phyloP scores from a whole-genome alignment of 2,888 invertebrate species.

The Folsomia manolachei region DNA sequence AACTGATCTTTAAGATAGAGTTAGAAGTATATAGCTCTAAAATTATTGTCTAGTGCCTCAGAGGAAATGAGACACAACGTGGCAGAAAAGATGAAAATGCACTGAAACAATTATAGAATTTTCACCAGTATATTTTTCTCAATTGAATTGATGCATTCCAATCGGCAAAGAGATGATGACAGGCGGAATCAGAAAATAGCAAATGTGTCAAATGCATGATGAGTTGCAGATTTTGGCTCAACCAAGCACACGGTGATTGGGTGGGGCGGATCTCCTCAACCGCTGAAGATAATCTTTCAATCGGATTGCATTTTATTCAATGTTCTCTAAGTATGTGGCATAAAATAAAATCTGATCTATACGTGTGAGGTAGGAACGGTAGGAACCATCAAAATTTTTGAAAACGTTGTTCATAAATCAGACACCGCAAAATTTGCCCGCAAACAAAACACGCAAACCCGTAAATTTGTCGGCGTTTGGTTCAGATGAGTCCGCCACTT shows the following conservation, averaged over 20 bases:
- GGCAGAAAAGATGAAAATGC: too few species aligned
- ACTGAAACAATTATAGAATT: too few species aligned
- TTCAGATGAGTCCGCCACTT: not conserved
- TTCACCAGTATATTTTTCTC: not conserved
- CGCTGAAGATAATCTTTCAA: not conserved
- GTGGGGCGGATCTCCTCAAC: not conserved
- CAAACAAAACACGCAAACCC: not conserved
- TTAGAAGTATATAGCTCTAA: too few species aligned
- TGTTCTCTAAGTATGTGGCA: not conserved
- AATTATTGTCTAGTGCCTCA: too few species aligned
- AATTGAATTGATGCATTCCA: not conserved
- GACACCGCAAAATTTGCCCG: not conserved
- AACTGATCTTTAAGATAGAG: too few species aligned
- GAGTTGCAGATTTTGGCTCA: not conserved
- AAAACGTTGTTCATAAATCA: too few species aligned
- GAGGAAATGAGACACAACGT: too few species aligned
- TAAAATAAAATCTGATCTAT: not conserved
- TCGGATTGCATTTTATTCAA: not conserved
- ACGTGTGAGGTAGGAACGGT: too few species aligned
- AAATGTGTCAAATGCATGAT: not conserved
- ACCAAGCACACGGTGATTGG: not conserved
- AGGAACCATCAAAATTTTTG: too few species aligned
- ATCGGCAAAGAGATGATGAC: not conserved
- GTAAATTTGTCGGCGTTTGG: not conserved
- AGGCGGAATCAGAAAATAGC: not conserved